phyloP scores from a whole-genome alignment of 2,888 invertebrate species.

The Cantharis flavilabris region DNA sequence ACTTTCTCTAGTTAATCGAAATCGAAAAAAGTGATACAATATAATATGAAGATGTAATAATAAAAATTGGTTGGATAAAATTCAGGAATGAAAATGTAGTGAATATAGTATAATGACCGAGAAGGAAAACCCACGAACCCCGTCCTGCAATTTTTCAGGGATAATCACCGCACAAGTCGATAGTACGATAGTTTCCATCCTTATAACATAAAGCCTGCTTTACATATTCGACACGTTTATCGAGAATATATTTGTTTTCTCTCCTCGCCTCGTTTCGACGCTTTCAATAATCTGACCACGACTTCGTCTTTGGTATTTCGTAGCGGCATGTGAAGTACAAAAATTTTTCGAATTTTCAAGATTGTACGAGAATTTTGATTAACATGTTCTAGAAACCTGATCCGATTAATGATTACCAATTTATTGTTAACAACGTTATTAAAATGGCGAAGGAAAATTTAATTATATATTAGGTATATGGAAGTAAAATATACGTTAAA shows the following conservation, averaged over 20 bases:
- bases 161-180: background rate
- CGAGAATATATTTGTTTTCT: conserved; percentile 15
- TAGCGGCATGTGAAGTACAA: conserved; percentile 7
- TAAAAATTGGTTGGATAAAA: background rate
- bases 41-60: background rate
- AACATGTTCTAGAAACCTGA: conserved; percentile 10
- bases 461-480: background rate
- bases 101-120: background rate
- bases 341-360: background rate
- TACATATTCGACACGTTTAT: conserved; percentile 10
- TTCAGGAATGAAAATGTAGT: background rate
- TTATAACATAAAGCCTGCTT: background rate
- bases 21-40: background rate
- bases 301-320: conserved; percentile 11
- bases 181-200: background rate
- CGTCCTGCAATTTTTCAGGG: background rate
- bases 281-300: conserved; percentile 8
- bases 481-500: background rate
- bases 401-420: conserved; percentile 4
- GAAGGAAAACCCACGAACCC: background rate
- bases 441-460: background rate
- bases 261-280: conserved; percentile 8
- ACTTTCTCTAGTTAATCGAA: background rate
- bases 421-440: background rate
- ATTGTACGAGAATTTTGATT: conserved; percentile 13